phyloP scores from a whole-genome alignment of 2,797 vertebrate species.

The Aeoliscus strigatus region DNA sequence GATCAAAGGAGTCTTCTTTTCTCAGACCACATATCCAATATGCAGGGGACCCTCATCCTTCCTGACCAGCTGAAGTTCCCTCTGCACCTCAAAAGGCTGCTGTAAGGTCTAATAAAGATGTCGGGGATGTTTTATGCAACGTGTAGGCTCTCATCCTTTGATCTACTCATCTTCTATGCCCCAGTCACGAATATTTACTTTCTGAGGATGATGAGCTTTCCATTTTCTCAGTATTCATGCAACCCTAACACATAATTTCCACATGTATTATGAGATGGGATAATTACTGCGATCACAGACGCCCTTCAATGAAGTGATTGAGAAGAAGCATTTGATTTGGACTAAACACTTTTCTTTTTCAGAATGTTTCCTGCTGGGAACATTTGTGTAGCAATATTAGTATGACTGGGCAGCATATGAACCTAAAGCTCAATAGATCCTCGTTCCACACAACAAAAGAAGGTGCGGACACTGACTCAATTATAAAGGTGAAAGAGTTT shows the following conservation, averaged over 20 bases:
- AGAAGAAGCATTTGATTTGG: too few species aligned
- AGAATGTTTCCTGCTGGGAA: too few species aligned
- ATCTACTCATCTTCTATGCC: not conserved
- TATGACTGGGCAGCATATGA: too few species aligned
- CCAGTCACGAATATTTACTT: not conserved
- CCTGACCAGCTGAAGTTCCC: conserved; percentile 17
- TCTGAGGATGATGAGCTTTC: not conserved
- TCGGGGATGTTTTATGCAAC: conserved; percentile 8
- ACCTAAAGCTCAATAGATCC: too few species aligned
- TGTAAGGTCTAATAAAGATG: conserved; percentile 22
- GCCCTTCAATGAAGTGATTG: not conserved
- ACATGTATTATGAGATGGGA: not conserved
- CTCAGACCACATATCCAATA: conserved; percentile 9
- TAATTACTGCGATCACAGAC: conserved; percentile 12
- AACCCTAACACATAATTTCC: not conserved
- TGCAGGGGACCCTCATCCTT: conserved; percentile 6
- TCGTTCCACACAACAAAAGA: too few species aligned
- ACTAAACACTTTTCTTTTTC: too few species aligned
- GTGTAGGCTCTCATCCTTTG: conserved; percentile 9
- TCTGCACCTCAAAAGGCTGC: conserved; percentile 10
- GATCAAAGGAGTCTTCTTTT: too few species aligned
- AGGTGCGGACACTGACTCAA: too few species aligned
- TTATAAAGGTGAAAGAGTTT: too few species aligned
- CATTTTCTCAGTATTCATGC: not conserved
- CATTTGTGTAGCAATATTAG: too few species aligned